phyloP scores from a whole-genome alignment of 2,888 invertebrate genomes.

The Eupithecia subumbrata region DNA sequence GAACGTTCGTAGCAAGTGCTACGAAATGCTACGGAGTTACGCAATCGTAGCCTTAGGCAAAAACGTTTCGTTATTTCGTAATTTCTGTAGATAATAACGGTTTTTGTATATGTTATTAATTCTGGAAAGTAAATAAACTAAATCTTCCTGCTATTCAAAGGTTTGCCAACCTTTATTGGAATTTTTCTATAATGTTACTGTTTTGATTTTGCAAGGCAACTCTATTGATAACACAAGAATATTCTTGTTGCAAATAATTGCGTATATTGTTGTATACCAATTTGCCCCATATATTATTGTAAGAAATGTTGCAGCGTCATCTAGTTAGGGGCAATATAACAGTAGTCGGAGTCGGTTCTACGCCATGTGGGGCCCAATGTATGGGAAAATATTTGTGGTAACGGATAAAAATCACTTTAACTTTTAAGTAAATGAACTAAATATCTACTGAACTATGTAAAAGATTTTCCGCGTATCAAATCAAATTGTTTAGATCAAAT shows the following conservation, averaged over 20 bases:
- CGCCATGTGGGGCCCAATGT: constrained; percentile 60
- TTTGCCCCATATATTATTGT: constrained; percentile 32
- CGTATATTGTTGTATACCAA: constrained; percentile 22
- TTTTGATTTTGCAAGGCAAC: not conserved
- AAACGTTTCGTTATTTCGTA: not conserved
- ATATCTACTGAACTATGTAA: too few relatives aligned
- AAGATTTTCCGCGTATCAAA: too few relatives aligned
- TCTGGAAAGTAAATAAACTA: not conserved
- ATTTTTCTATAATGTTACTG: not conserved
- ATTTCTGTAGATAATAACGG: too few relatives aligned
- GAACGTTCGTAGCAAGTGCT: constrained; percentile 28
- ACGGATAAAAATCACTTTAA: not conserved
- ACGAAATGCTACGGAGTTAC: constrained; percentile 29
- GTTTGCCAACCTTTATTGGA: not conserved
- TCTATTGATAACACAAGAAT: not conserved
- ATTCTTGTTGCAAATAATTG: not conserved
- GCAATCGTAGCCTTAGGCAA: not conserved
- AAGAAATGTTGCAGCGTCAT: constrained; percentile 66
- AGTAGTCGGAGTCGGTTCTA: constrained; percentile 65
- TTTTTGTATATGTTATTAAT: too few relatives aligned
- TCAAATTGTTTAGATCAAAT: not conserved
- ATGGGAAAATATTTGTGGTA: constrained; percentile 39
- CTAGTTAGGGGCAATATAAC: constrained; percentile 60
- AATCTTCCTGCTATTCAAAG: not conserved
- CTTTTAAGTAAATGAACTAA: not conserved